Percentiles rank a stretch among this genome's conserved stretches.
Conservation (phyloP, 2,888 invertebrate genomes). For the Resseliella maxima region DNA sequence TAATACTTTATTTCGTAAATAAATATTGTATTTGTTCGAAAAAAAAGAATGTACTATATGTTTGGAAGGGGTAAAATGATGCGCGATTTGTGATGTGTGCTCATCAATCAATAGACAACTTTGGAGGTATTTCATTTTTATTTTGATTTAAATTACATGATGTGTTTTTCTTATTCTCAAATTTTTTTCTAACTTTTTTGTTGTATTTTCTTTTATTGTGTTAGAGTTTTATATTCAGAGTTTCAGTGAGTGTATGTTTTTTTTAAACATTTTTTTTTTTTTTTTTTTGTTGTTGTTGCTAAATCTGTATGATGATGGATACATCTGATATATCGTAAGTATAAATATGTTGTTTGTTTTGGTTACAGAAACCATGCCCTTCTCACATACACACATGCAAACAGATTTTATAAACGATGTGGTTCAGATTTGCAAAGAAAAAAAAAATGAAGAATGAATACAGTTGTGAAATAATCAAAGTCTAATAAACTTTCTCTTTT, state of each 20-base stretch:
- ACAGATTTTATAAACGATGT: background rate
- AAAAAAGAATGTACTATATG: background rate
- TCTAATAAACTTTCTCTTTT: background rate
- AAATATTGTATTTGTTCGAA: constrained; percentile 24
- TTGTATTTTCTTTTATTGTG: background rate
- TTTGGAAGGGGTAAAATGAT: constrained; percentile 40
- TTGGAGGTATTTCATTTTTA: constrained; percentile 49
- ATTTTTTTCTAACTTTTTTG: too few species aligned
- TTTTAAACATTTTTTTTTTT: background rate
- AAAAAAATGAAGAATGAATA: too few species aligned
- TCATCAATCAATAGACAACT: constrained; percentile 53
- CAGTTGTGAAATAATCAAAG: background rate
- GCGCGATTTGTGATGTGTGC: background rate
- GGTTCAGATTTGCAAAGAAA: background rate
- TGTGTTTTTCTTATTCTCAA: too few species aligned
- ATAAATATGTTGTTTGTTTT: background rate
- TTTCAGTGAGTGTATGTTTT: background rate
- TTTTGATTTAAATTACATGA: constrained; percentile 43
- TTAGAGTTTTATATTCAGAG: too few species aligned
- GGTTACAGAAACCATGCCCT: background rate
- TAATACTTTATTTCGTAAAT: background rate
- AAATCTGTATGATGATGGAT: constrained; percentile 8
- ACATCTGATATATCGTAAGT: background rate
- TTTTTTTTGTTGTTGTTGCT: background rate
- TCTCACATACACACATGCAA: background rate